Base-by-base conservation (phyloP, 2,888 invertebrate species). In the Lasioglossum leucozonium region DNA sequence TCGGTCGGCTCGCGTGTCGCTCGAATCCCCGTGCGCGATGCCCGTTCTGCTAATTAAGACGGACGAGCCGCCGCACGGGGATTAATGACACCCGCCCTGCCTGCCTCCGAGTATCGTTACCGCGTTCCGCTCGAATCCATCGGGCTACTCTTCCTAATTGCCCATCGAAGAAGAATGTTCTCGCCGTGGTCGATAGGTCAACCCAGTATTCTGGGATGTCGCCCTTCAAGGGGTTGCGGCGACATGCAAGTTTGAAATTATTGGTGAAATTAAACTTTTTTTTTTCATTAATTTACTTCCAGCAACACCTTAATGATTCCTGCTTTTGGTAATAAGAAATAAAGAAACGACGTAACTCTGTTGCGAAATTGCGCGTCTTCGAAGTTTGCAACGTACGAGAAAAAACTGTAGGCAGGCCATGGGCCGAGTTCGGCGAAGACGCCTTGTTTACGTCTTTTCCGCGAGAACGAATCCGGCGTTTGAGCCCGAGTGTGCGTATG, bases 31-130 rank as follows among this genome's bases (percentile, higher is more conserved):
- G 67, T 75, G 82, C 69, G 73, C 44, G 22, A 13, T 67, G 80
- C 67, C 58, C 84, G 84, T 72, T 81, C 80, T 83, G 79, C 91
- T 92, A 92, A 92, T 92, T 92, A 92, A 92, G 91, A 92, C 88
- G 85, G 89, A 92, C 89, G 89, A 91, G 87, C 81, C 72, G 77
- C 84, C 87, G 58, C 58, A 72, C 69, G 75, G 85, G 88, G 87
- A 91, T 92, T 92, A 92, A 92, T 90, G 88, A 91, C 88, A 86
- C 88, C 85, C 85, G 72, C 74, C 88, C 75, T 79, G 79, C 77
- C 85, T 84, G 58, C 81, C 78, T 81, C 82, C 67, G 72, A 78
- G 69, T 82, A 75, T 72, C 80, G 82, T 90, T 87, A 79, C 83
- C 76, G 82, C 62, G 85, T 76, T 87, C 76, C 72, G 78, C 62